A percentile compares a stretch with the other conserved stretches of the same genome.
phyloP scores from a whole-genome alignment of 2,888 invertebrate species.

The Pollenia amentaria region DNA sequence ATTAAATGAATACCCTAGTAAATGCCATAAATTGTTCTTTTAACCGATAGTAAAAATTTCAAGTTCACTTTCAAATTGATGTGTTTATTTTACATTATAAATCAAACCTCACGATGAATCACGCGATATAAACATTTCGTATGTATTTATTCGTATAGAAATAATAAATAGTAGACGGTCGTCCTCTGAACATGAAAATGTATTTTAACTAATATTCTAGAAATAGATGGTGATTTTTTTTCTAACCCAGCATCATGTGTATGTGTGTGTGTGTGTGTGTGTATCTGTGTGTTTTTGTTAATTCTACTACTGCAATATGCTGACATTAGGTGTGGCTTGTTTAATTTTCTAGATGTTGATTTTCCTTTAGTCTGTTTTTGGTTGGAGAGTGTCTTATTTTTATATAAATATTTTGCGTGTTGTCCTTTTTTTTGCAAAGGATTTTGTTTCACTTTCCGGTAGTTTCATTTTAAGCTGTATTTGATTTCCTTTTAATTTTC shows the following conservation, averaged over 20 bases:
- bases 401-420: slow-evolving; percentile 34
- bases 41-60: too few species aligned
- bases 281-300: slow-evolving; percentile 14
- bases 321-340: slow-evolving; percentile 69
- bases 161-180: slow-evolving; percentile 10
- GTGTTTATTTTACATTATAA: too few species aligned
- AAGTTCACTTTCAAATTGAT: too few species aligned
- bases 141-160: neutral
- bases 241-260: neutral
- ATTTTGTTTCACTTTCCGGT: slow-evolving; percentile 54
- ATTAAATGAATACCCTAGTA: too few species aligned
- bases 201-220: slow-evolving; percentile 33
- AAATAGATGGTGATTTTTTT: neutral
- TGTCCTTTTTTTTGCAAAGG: slow-evolving; percentile 38
- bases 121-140: too few species aligned
- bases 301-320: slow-evolving; percentile 64
- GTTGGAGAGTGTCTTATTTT: slow-evolving; percentile 34
- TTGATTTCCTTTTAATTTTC: slow-evolving; percentile 72
- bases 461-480: slow-evolving; percentile 57
- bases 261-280: neutral
- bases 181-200: neutral
- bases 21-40: too few species aligned
- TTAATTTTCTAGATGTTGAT: slow-evolving; percentile 57
- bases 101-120: too few species aligned
- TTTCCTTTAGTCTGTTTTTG: slow-evolving; percentile 24